A percentile compares a stretch with the other conserved stretches of the same genome.
These are phyloP conservation scores for Lordiphosa clarofinis DNA, from an alignment of 1,140 invertebrate species.

Conservation along the genomic window DNA sequence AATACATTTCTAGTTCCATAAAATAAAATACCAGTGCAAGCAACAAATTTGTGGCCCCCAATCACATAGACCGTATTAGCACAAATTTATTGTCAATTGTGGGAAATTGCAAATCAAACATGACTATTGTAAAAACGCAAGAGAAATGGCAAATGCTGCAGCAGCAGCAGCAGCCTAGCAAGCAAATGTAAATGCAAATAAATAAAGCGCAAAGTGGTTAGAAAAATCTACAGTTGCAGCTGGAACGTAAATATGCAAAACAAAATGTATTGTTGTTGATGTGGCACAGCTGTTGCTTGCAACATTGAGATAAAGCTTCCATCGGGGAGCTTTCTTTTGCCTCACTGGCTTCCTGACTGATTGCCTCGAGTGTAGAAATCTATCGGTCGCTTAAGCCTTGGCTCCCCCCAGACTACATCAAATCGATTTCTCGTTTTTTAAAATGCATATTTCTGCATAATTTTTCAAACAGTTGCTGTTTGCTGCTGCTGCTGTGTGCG, in stretches of 20 bases:
- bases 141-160: slow-evolving; percentile 9
- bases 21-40: slow-evolving; percentile 43
- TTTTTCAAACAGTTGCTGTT: no score
- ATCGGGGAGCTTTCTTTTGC: slow-evolving; percentile 3
- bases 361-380: slow-evolving; percentile 18
- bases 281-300: slow-evolving; percentile 43
- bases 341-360: slow-evolving; percentile 9
- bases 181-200: slow-evolving; percentile 49
- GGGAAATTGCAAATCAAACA: slow-evolving; percentile 74
- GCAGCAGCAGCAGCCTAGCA: not conserved
- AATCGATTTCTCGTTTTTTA: no score
- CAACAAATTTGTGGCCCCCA: slow-evolving; percentile 34
- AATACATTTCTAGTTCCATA: no score
- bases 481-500: no score
- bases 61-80: slow-evolving; percentile 29
- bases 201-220: slow-evolving; percentile 42
- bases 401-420: no score
- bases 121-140: slow-evolving; percentile 53
- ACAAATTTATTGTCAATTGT: slow-evolving; percentile 56
- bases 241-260: slow-evolving; percentile 19
- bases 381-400: slow-evolving; percentile 16
- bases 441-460: no score
- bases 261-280: slow-evolving; percentile 31
- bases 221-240: slow-evolving; percentile 50
- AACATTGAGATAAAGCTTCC: slow-evolving; percentile 1